A percentile compares a stretch with the other conserved stretches of the same genome.
Conservation (phyloP, 1,140 invertebrate species). For the Rhizoglyphus robini region DNA sequence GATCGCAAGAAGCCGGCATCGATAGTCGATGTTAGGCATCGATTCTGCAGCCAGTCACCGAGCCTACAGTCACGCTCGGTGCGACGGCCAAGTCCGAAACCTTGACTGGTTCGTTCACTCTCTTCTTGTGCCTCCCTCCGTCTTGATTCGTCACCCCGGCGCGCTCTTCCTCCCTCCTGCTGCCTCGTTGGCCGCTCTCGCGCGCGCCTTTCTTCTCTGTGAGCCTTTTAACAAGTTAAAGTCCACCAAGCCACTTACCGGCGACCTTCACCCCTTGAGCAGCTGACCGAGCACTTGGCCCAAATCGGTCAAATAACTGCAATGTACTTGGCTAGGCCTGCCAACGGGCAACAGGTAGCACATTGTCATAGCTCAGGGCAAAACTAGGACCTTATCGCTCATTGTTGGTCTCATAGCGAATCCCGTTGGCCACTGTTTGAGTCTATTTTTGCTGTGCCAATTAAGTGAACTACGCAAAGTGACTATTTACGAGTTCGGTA, state of each 20-base stretch:
- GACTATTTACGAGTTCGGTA: too few species aligned
- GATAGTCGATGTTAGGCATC: not conserved
- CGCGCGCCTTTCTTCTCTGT: not conserved
- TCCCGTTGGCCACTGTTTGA: too few species aligned
- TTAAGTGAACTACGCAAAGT: too few species aligned
- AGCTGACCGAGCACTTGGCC: too few species aligned
- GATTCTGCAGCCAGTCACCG: not conserved
- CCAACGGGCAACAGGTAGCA: too few species aligned
- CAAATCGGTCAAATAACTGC: not conserved
- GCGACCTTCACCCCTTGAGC: not conserved
- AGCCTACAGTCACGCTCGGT: not conserved
- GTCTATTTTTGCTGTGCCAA: too few species aligned
- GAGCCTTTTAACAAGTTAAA: not conserved
- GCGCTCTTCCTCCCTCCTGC: constrained; percentile 6
- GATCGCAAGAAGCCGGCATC: not conserved
- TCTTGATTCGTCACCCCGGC: not conserved
- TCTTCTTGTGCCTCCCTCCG: not conserved
- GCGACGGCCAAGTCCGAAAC: not conserved
- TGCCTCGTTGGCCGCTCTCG: not conserved
- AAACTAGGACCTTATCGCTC: too few species aligned
- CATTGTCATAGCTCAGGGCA: too few species aligned
- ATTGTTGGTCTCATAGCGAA: too few species aligned
- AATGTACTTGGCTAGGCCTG: too few species aligned
- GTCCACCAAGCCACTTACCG: not conserved
- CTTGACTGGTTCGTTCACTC: not conserved